Conservation (phyloP, 2,888 invertebrate genomes). For the Drosophila anomelani region DNA sequence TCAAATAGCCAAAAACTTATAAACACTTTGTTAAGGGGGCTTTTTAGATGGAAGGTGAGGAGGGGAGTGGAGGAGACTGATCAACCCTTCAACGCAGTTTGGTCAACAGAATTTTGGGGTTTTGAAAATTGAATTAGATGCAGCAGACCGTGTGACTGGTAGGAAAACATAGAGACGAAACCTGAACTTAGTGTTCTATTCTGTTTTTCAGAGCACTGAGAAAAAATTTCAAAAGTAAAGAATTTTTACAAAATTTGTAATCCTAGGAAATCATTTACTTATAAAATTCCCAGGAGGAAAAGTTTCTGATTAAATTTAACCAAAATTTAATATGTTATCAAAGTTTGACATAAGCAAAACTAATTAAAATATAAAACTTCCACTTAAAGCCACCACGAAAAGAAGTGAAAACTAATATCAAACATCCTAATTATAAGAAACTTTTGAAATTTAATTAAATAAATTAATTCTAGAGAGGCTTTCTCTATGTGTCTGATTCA, state of each 20-base stretch:
- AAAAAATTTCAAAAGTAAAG: too few species aligned
- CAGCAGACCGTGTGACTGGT: conserved; percentile 72
- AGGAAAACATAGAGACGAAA: conserved; percentile 23
- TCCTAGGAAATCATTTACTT: too few species aligned
- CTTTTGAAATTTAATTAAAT: background rate
- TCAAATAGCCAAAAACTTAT: conserved; percentile 69
- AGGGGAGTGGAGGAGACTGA: conserved; percentile 8
- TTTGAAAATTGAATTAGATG: conserved; percentile 81
- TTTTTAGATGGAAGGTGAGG: background rate
- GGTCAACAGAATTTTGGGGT: conserved; percentile 78
- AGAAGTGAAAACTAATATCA: too few species aligned
- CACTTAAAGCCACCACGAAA: too few species aligned
- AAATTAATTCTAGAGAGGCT: conserved; percentile 17
- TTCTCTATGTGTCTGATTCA: conserved; percentile 51
- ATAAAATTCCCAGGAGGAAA: too few species aligned
- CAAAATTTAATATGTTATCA: too few species aligned
- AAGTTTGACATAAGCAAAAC: too few species aligned
- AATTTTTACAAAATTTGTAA: too few species aligned
- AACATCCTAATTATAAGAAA: background rate
- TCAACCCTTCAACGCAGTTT: conserved; percentile 66
- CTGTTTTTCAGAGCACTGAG: background rate
- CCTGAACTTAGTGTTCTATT: conserved; percentile 8
- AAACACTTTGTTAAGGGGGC: conserved; percentile 65
- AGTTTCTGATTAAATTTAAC: too few species aligned
- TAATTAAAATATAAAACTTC: too few species aligned